A percentile compares a stretch with the other conserved stretches of the same genome.
These are phyloP conservation scores for Zaprionus nigranus DNA, from an alignment of 1,140 invertebrate species.

Conservation along the genomic window DNA sequence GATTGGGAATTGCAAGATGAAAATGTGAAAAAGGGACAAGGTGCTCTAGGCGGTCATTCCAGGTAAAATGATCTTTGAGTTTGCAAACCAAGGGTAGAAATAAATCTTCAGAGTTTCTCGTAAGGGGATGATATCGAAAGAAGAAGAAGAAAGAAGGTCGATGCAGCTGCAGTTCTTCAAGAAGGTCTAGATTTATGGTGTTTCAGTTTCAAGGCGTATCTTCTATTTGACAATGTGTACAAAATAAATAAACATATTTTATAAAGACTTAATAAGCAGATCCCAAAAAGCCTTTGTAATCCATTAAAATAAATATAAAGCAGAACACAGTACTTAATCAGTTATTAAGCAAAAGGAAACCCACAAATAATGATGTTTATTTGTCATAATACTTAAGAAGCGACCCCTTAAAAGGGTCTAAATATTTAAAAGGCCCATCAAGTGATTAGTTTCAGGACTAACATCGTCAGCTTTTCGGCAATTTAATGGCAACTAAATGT, in stretches of 20 bases:
- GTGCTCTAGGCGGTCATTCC: not conserved
- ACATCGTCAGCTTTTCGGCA: slow-evolving; percentile 4
- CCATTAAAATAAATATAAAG: not conserved
- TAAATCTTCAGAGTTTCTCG: not conserved
- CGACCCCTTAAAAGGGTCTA: not conserved
- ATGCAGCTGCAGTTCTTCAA: not conserved
- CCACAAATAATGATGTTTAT: not conserved
- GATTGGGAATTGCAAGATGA: slow-evolving; percentile 56
- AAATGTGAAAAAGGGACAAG: not conserved
- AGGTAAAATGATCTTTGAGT: not conserved
- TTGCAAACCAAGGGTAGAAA: not conserved
- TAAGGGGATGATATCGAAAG: not conserved
- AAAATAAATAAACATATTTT: not conserved
- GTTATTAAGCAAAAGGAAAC: not conserved
- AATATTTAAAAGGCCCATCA: slow-evolving; percentile 4
- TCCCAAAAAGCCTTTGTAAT: not conserved
- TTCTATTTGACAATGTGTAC: no score
- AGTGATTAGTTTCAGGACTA: slow-evolving; percentile 16
- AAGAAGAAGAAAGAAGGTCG: not conserved
- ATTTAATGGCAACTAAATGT: slow-evolving; percentile 27
- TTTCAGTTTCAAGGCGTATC: no score
- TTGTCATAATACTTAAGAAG: not conserved
- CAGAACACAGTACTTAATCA: not conserved
- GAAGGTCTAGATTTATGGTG: no score
- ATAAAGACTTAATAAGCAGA: not conserved